Percentiles rank a stretch among this genome's conserved stretches.
These are phyloP conservation scores for Eulemur macaco DNA, from an alignment of 2,113 vertebrate genomes.

Conservation along the genomic window DNA sequence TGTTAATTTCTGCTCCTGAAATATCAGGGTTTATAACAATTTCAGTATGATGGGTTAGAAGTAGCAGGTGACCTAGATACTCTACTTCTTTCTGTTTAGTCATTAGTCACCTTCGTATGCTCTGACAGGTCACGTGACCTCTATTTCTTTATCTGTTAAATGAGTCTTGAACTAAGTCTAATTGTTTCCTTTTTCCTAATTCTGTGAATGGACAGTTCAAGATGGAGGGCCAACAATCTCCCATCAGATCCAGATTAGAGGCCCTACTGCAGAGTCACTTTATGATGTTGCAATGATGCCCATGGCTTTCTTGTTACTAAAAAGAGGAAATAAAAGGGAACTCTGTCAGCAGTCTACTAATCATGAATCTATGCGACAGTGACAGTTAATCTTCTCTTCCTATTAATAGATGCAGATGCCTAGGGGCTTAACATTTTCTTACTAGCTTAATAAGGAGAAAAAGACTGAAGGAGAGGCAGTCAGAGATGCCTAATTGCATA, in stretches of 20 bases:
- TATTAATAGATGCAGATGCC: constrained; percentile 78
- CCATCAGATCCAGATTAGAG: constrained; percentile 20
- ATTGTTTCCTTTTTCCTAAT: constrained; percentile 4
- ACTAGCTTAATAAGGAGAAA: constrained; percentile 69
- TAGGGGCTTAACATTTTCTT: constrained; percentile 75
- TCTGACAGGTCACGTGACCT: not conserved
- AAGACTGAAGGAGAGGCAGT: constrained; percentile 55
- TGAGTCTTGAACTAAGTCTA: not conserved
- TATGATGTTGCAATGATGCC: not conserved
- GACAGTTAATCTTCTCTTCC: constrained; percentile 74
- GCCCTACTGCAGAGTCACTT: not conserved
- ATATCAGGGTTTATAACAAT: not conserved
- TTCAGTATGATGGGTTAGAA: not conserved
- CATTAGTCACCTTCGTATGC: not conserved
- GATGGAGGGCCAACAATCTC: not conserved
- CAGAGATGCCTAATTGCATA: constrained; percentile 67
- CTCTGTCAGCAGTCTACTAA: constrained; percentile 53
- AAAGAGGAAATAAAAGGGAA: constrained; percentile 50
- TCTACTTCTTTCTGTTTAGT: not conserved
- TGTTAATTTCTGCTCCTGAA: not conserved
- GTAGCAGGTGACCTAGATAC: not conserved
- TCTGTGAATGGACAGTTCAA: not conserved
- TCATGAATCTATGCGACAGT: constrained; percentile 63
- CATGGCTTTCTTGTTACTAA: constrained; percentile 55
- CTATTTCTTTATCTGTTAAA: not conserved